Conservation (phyloP, 92 coral and sea anemone species). For the Siderastrea radians region DNA sequence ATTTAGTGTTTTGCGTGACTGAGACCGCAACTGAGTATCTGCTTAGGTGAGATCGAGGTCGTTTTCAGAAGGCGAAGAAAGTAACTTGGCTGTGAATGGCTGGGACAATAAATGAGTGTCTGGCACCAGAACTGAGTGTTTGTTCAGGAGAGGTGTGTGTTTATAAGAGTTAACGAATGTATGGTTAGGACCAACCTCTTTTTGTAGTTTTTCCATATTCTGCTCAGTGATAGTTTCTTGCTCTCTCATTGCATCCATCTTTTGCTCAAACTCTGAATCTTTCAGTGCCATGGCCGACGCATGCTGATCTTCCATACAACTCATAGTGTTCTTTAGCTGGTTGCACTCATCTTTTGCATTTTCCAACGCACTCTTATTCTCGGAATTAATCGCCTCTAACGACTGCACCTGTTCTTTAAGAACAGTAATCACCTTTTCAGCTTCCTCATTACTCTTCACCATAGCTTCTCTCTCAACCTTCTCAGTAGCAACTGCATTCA, state of each 20-base stretch:
- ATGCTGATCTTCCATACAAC: conserved; percentile 25
- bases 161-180: neutral
- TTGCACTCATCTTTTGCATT: conserved; percentile 42
- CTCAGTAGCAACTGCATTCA: conserved; percentile 40
- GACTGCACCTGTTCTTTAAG: conserved; percentile 42
- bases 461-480: conserved; percentile 38
- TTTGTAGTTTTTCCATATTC: conserved; percentile 40
- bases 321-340: conserved; percentile 6
- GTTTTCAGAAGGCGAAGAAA: too few species aligned
- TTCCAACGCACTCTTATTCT: conserved; percentile 57
- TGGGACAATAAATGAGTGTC: neutral
- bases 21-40: neutral
- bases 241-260: neutral
- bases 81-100: too few species aligned
- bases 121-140: neutral
- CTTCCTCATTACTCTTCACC: conserved; percentile 43
- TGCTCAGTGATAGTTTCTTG: neutral
- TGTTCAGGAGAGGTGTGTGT: neutral
- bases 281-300: conserved; percentile 14
- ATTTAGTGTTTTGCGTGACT: neutral
- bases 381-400: conserved; percentile 45
- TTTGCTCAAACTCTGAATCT: conserved; percentile 27
- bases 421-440: conserved; percentile 22
- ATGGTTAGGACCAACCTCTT: conserved; percentile 27
- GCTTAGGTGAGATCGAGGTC: neutral